Evolutionary conservation across 2,888 invertebrate species (phyloP), one percentile per base, ranked within the genome.

Genomic region (Watsonalla cultraria): DNA sequence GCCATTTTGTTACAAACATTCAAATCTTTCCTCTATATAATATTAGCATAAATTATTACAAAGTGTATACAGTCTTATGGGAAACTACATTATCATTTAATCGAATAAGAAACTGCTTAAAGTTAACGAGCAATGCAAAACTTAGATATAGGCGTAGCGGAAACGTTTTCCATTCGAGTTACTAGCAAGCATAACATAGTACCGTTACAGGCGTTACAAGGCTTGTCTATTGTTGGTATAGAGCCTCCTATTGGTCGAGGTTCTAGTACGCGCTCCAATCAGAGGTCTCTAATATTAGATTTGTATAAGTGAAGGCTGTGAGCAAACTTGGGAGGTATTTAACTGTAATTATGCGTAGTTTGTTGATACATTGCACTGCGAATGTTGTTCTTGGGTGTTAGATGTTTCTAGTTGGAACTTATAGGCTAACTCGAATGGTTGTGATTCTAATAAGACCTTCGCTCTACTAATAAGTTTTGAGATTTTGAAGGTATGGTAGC

Each of bases 191-290:
- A 53, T 54, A 58, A 56, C 64, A 54, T 57, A 61, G 56, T 66
- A 73, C 76, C 76, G 76, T 78, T 76, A 72, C 76, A 77, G 78
- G 79, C 78, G 80, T 82, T 67, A 51, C 73, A 64, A 70, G 72
- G 66, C 65, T 61, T 60, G 70, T 76, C 86, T 82, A 88, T 88
- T 87, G 86, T 88, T 77, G 65, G 65, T 63, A 62, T 60, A 60
- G 47, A 55, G 57, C 52, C 58, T 62, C 68, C 62, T 46, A 86
- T 86, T 86, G 86, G 86, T 52, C 57, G 66, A 48, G 59, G 58
- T 58, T 60, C 57, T 60, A 62, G 57, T 54, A 51, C 63, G 53
- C 77, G 75, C 76, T 78, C 90, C 89, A 89, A 89, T 89, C 85
- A 82, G 76, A 60, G 74, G 61, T 78, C 69, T 68, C 75, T 79